Evolutionary conservation across 1,140 invertebrate species (phyloP), one percentile per base, ranked within the genome.

Genomic region (Drosophila kohkoa): DNA sequence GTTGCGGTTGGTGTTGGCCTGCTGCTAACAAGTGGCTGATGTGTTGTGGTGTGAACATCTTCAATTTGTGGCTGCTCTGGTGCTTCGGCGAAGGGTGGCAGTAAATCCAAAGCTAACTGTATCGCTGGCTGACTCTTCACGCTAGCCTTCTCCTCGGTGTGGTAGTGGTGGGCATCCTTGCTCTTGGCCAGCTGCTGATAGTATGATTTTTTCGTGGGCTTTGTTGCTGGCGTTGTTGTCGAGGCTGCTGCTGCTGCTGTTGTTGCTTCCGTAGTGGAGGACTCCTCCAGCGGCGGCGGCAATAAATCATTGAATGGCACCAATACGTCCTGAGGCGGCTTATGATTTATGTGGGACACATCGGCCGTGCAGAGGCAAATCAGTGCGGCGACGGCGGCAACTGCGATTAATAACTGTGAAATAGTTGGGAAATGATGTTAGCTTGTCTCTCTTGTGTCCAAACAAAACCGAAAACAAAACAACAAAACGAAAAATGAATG

Each of bases 241-340:
- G 20, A 4, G 20, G 20, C 20, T 11, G 73, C 54, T n/a, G 51
- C 28, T 38, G 52, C 41, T 7, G 45, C 30, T 62, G 62, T 32
- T 30, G 46, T 54, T 38, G 62, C 3, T 32, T 59, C 59, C 15
- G 80, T 63, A 32, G 72, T 74, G 25, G 65, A 35, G 32, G 62
- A 25, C 7, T 79, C 81, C 32, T 89, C 85, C n/a, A 55, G 16
- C 6, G 91, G 75, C 5, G 89, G 89, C 10, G 89, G 89, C 70
- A 91, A 80, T 74, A 91, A 83, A 75, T 91, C 89, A 83, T 91
- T 91, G 52, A 91, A 91, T 3, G 89, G 89, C 68, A 80, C 52
- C 65, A 80, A 66, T 62, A 91, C 51, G 41, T 82, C 81, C 59
- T 82, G 59, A 46, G 71, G 63, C 41, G 59, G 13, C 28, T 51